Conservation (phyloP, 2,797 vertebrate species). For the Chelmon rostratus region DNA sequence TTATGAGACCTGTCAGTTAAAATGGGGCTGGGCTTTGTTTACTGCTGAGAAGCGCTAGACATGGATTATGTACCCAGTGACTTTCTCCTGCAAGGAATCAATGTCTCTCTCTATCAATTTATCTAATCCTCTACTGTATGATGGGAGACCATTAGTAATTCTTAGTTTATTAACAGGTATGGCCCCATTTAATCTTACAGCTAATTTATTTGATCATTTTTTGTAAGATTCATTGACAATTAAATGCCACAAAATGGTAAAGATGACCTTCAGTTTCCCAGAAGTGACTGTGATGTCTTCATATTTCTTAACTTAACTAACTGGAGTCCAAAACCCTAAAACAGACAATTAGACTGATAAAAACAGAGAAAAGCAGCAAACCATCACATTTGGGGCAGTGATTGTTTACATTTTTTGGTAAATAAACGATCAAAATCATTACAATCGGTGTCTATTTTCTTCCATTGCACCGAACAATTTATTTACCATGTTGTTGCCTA, state of each 20-base stretch:
- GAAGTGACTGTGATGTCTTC: neutral
- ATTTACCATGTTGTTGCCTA: too few relatives aligned
- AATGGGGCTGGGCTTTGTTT: constrained; percentile 22
- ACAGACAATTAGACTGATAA: too few relatives aligned
- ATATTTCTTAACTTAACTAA: too few relatives aligned
- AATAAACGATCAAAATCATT: too few relatives aligned
- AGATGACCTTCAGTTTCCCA: neutral
- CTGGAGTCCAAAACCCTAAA: neutral
- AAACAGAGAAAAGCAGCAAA: too few relatives aligned
- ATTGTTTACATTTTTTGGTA: too few relatives aligned
- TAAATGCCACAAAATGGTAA: neutral
- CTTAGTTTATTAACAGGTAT: neutral
- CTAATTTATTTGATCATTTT: neutral
- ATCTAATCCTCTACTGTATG: neutral
- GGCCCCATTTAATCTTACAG: neutral
- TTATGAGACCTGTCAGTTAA: constrained; percentile 29
- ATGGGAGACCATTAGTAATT: too few relatives aligned
- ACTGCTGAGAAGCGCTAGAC: constrained; percentile 2
- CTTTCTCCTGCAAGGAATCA: neutral
- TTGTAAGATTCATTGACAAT: neutral
- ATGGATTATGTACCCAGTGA: neutral
- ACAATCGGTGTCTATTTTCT: neutral
- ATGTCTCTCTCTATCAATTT: neutral
- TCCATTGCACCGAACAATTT: too few relatives aligned
- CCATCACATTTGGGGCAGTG: too few relatives aligned